Evolutionary conservation across 37 sponge, comb jelly and placozoan genomes (phyloP).

Genomic region (Amphimedon queenslandica): DNA sequence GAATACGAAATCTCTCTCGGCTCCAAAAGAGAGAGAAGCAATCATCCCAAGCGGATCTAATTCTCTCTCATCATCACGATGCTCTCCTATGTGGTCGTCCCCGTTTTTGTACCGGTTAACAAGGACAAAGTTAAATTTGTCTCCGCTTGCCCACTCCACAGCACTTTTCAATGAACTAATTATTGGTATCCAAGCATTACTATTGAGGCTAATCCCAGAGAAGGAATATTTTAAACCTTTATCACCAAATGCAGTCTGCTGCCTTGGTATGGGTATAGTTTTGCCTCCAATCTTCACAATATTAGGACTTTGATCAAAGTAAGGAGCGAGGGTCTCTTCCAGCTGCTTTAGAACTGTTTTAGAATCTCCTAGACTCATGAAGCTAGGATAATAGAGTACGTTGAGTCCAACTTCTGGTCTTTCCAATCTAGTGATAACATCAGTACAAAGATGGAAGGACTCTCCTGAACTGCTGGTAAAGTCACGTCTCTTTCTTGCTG

Average conservation of each 20-base stretch:
- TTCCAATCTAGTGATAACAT: too few relatives aligned
- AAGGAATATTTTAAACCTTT: slow-evolving; percentile 42
- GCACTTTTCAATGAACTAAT: slow-evolving; percentile 10
- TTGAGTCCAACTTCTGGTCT: too few relatives aligned
- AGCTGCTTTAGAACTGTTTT: slow-evolving; percentile 23
- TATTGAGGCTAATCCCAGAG: slow-evolving; percentile 47
- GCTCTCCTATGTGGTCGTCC: slow-evolving; percentile 62
- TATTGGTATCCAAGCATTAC: slow-evolving; percentile 52
- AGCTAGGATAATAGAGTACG: slow-evolving; percentile 35
- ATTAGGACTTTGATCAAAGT: slow-evolving; percentile 18
- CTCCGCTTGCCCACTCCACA: slow-evolving; percentile 17
- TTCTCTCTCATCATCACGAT: slow-evolving; percentile 68
- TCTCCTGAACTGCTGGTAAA: too few relatives aligned
- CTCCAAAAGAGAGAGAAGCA: slow-evolving; percentile 66
- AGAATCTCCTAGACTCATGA: slow-evolving; percentile 15
- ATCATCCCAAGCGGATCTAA: slow-evolving; percentile 35
- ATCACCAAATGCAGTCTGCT: slow-evolving; percentile 76
- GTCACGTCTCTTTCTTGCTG: too few relatives aligned
- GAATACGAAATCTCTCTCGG: slow-evolving; percentile 67
- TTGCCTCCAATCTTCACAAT: slow-evolving; percentile 43
- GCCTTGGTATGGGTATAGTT: slow-evolving; percentile 46
- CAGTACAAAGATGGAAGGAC: too few relatives aligned
- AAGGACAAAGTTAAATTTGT: slow-evolving; percentile 67
- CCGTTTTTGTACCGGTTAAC: slow-evolving; percentile 73
- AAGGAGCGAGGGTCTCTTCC: slow-evolving; percentile 32